Base-by-base conservation (phyloP, 2,797 vertebrate species). In the Percopsis omiscomaycus region DNA sequence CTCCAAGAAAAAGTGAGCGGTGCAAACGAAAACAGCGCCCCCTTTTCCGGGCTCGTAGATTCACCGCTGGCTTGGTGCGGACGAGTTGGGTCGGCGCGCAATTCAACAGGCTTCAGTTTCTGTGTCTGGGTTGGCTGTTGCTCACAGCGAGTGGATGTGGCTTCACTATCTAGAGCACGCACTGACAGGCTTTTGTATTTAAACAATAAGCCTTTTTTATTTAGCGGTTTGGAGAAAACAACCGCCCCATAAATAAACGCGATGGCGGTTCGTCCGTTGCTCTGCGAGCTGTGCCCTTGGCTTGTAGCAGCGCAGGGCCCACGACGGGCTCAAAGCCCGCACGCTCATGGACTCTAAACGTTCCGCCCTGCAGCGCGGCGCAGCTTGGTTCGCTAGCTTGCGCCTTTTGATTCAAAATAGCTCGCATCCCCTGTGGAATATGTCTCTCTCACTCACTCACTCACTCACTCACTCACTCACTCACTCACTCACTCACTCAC, bases 1-100 rank as follows among this genome's bases (percentile, higher is more conserved):
- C 1, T 80, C 93, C 0, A 94, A 95, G 88, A 95, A 96, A 88
- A 98, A 96, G 97, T 98, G 92, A 84, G 91, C 29, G 0, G n/a
- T 1, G 9, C 63, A 32, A 47, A 73, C 79, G 16, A 55, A 28
- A 45, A 9, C 4, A 45, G 42, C 9, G 42, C 9, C 42, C 9
- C 9, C 42, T 4, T 9, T 9, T 45, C 42, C 42, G 9, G n/a
- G n/a, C n/a, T n/a, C n/a, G n/a, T n/a, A 22, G 22, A 22, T 13
- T 52, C 10, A 30, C 9, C 49, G 22, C 32, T 37, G 32, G 32
- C 32, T 37, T 37, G 32, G 32, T 4, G 5, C 1, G 32, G 32
- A 5, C 32, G 3, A 37, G 32, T 1, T 37, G 22, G 22, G 22
- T 22, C 22, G 22, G 22, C 22, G 22, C 22, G 8, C 32, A 37